phyloP scores from a whole-genome alignment of 1,140 invertebrate species.

The Drosophila kikkawai region DNA sequence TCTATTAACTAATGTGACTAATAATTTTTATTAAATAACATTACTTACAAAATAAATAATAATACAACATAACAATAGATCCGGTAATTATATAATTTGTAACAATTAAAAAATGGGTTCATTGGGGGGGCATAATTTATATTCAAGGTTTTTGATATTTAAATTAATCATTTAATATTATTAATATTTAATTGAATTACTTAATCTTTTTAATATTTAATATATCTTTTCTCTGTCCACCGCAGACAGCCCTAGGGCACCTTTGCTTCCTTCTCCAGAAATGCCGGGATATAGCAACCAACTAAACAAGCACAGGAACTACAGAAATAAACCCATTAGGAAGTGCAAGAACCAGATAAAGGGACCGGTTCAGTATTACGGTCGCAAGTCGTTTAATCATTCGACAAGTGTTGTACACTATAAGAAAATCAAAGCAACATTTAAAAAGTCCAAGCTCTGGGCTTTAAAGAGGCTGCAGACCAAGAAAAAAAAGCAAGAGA shows the following conservation, averaged over 20 bases:
- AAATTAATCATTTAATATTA: no score
- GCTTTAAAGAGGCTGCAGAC: not conserved
- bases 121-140: not conserved
- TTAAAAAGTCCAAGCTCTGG: not conserved
- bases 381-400: not conserved
- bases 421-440: not conserved
- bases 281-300: not conserved
- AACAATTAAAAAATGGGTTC: not conserved
- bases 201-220: not conserved
- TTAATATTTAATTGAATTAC: not conserved
- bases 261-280: not conserved
- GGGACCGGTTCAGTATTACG: not conserved
- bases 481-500: not conserved
- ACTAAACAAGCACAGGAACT: not conserved
- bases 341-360: not conserved
- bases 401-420: not conserved
- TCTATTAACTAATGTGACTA: not conserved
- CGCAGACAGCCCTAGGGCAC: not conserved
- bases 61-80: not conserved
- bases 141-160: no score
- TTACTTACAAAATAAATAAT: not conserved
- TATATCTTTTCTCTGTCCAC: not conserved
- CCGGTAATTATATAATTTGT: not conserved
- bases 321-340: not conserved
- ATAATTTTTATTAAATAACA: not conserved